Conservation (phyloP, 2,888 invertebrate genomes). For the Macrophya annulata region DNA sequence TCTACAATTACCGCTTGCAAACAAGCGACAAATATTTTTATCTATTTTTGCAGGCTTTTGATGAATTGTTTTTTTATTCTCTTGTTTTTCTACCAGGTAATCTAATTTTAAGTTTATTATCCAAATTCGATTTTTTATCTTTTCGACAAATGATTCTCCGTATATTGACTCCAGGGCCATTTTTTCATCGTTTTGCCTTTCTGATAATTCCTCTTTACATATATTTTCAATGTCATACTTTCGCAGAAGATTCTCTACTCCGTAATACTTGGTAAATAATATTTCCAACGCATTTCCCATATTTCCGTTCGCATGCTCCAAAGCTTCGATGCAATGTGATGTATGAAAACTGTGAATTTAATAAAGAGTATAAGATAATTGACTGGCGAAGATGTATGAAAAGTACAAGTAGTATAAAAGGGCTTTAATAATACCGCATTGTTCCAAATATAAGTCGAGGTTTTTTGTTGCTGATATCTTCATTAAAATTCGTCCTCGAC, state of each 20-base stretch:
- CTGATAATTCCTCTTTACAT: conserved; percentile 82
- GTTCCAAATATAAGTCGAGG: too few relatives aligned
- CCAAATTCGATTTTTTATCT: conserved; percentile 87
- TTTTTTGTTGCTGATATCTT: too few relatives aligned
- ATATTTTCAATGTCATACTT: conserved; percentile 78
- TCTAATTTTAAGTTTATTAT: conserved; percentile 85
- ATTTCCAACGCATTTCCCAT: conserved; percentile 88
- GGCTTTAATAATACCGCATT: neutral
- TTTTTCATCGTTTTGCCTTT: conserved; percentile 87
- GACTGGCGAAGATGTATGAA: neutral
- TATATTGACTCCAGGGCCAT: conserved; percentile 90
- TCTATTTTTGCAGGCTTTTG: conserved; percentile 78
- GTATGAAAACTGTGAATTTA: conserved; percentile 85
- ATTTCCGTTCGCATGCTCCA: conserved; percentile 85
- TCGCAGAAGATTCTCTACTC: conserved; percentile 77
- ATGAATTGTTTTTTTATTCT: conserved; percentile 79
- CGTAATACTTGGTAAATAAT: conserved; percentile 87
- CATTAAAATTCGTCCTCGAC: too few relatives aligned
- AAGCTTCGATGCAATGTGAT: conserved; percentile 88
- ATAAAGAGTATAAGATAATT: conserved; percentile 5
- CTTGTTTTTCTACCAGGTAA: conserved; percentile 83
- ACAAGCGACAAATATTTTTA: conserved; percentile 85
- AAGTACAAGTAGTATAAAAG: neutral
- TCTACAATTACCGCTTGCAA: conserved; percentile 85
- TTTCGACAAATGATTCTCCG: conserved; percentile 85